Evolutionary conservation across 1,140 invertebrate species (phyloP).

Genomic region (Bombus vancouverensis): DNA sequence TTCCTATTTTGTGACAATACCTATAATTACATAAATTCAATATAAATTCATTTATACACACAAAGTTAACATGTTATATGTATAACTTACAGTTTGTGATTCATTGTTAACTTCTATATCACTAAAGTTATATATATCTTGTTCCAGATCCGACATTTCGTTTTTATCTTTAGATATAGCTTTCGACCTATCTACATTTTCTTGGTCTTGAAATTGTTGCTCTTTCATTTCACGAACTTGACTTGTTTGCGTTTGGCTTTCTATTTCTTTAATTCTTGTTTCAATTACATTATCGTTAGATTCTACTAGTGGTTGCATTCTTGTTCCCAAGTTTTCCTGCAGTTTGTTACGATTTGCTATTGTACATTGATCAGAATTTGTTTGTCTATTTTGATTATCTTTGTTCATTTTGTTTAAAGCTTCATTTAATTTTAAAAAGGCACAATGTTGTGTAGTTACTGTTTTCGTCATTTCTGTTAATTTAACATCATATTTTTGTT

Average conservation of each 20-base stretch:
- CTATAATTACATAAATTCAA: not conserved
- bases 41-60: not conserved
- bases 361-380: not conserved
- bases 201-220: not conserved
- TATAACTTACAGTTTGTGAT: constrained; percentile 14
- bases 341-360: not conserved
- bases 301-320: not conserved
- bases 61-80: not conserved
- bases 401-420: not conserved
- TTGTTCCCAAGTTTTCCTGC: not conserved
- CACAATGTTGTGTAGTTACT: not conserved
- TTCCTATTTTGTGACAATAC: not conserved
- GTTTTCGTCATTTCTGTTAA: constrained; percentile 10
- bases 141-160: not conserved
- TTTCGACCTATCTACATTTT: not conserved
- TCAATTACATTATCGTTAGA: not conserved
- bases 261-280: not conserved
- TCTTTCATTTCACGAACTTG: not conserved
- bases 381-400: not conserved
- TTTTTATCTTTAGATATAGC: not conserved
- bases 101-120: not conserved
- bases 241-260: not conserved
- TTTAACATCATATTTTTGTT: constrained; percentile 24
- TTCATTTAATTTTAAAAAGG: constrained; percentile 1
- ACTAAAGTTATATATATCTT: constrained; percentile 21